Evolutionary conservation across 2,113 vertebrate genomes (phyloP).

Genomic region (Perca schrenkii): DNA sequence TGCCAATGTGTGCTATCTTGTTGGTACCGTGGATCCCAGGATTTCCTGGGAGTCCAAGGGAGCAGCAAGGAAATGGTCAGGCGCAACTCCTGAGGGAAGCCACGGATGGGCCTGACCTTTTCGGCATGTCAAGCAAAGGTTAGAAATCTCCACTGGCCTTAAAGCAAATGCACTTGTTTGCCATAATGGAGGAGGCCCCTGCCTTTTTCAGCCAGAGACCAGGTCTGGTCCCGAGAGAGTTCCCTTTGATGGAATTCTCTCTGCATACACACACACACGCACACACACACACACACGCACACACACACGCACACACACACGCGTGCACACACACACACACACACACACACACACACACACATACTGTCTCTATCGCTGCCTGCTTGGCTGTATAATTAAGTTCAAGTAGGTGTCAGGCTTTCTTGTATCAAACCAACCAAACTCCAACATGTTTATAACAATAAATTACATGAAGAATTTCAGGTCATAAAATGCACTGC

Average conservation of each 20-base stretch:
- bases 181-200: slow-evolving; percentile 82
- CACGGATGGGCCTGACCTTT: slow-evolving; percentile 84
- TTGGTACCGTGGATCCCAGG: slow-evolving; percentile 17
- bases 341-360: slow-evolving; percentile 41
- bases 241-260: slow-evolving; percentile 72
- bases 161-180: slow-evolving; percentile 86
- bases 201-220: slow-evolving; percentile 72
- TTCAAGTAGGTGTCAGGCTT: slow-evolving; percentile 30
- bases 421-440: slow-evolving; percentile 41
- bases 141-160: slow-evolving; percentile 88
- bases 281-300: slow-evolving; percentile 31
- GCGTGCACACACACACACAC: slow-evolving; percentile 25
- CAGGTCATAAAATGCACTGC: slow-evolving; percentile 12
- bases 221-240: slow-evolving; percentile 71
- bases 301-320: slow-evolving; percentile 37
- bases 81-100: slow-evolving; percentile 71
- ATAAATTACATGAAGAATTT: slow-evolving; percentile 17
- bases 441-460: slow-evolving; percentile 12
- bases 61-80: slow-evolving; percentile 69
- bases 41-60: slow-evolving; percentile 50
- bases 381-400: slow-evolving; percentile 49
- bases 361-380: slow-evolving; percentile 32
- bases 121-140: slow-evolving; percentile 87
- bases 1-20: neutral
- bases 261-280: slow-evolving; percentile 24